Evolutionary conservation across 1,140 invertebrate genomes (phyloP).

Genomic region (Agrilus planipennis): DNA sequence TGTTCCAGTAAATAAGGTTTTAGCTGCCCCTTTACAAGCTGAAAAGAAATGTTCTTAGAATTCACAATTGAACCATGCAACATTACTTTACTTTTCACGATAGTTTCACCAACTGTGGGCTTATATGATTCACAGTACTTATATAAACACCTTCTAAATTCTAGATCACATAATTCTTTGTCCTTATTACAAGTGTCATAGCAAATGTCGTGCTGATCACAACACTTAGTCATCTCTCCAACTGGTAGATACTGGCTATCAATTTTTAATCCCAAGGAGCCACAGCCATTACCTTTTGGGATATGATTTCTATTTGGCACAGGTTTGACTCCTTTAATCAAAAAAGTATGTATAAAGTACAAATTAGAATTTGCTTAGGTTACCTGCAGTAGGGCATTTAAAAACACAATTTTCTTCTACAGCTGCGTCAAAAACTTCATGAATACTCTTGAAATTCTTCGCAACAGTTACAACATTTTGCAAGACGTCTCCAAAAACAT

Average conservation of each 20-base stretch:
- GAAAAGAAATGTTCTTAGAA: constrained; percentile 20
- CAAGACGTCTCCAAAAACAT: constrained; percentile 62
- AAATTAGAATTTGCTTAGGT: constrained; percentile 15
- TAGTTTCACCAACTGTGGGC: constrained; percentile 41
- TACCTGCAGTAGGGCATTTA: constrained; percentile 55
- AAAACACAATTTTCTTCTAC: constrained; percentile 72
- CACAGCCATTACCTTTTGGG: constrained; percentile 69
- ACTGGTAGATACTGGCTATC: constrained; percentile 62
- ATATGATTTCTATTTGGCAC: constrained; percentile 60
- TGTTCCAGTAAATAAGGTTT: constrained; percentile 71
- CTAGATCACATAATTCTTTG: constrained; percentile 75
- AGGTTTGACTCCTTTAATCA: constrained; percentile 44
- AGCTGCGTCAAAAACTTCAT: constrained; percentile 71
- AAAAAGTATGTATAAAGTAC: constrained; percentile 2
- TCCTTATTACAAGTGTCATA: constrained; percentile 79
- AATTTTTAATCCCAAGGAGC: constrained; percentile 61
- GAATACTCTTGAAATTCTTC: constrained; percentile 59
- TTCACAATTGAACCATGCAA: neutral
- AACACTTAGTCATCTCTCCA: constrained; percentile 70
- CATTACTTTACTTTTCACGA: constrained; percentile 45
- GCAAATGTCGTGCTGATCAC: constrained; percentile 75
- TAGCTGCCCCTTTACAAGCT: constrained; percentile 73
- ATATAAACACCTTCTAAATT: constrained; percentile 77
- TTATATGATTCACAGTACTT: constrained; percentile 65
- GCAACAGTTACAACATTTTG: constrained; percentile 63